Base-by-base conservation (phyloP, 2,888 invertebrate genomes). In the Catocala sponsa region DNA sequence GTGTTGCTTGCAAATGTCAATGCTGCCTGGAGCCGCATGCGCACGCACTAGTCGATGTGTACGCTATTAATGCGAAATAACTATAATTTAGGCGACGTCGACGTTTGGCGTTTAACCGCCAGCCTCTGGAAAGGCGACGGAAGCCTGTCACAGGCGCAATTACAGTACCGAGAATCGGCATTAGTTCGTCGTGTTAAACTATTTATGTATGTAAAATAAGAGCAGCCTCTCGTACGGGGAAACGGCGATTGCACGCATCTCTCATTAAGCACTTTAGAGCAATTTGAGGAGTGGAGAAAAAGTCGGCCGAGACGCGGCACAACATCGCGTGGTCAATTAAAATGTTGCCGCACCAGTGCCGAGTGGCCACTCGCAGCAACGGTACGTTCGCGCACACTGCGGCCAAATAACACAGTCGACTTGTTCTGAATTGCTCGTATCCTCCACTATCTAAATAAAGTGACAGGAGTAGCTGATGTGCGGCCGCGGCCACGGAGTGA, bases 221-320 rank as follows among this genome's bases (percentile, higher is more conserved):
- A 92, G 87, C 90, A 86, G 88, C 85, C 85, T 89, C 89, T 84
- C 84, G 90, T 94, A 94, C 92, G 91, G 91, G 92, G 94, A 94
- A 94, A 92, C 91, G 87, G 84, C 91, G 88, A 93, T 92, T 89
- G 94, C 94, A 94, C 94, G 94, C 94, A 94, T 93, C 93, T 85
- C 93, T 93, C 92, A 94, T 94, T 94, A 94, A 94, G 94, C 91
- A 94, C 94, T 94, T 94, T 91, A 92, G 91, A 93, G 92, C 92
- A 94, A 94, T 94, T 94, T 94, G 92, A 89, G 83, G 80, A 87
- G 88, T 81, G 83, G 84, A 92, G 92, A 94, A 94, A 94, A 94
- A 94, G 91, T 93, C 84, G 89, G 86, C 80, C 90, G 88, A 90
- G 90, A 83, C 86, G 86, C 85, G 83, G 85, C 86, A 81, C 84